Percentiles rank a stretch among this genome's conserved stretches.
Conservation (phyloP, 2,888 invertebrate species). For the Malthinus flaveolus region DNA sequence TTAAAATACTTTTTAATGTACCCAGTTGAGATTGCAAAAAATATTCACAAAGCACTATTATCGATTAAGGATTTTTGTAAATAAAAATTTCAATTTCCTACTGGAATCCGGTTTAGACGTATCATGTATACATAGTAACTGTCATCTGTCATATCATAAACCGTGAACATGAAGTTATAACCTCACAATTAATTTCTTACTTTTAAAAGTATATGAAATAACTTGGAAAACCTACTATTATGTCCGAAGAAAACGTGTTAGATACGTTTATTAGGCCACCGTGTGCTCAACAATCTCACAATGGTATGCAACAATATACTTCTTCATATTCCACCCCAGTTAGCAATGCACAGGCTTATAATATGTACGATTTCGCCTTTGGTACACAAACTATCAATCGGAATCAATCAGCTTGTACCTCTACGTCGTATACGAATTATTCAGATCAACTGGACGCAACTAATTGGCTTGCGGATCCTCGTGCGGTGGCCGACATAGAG, state of each 20-base stretch:
- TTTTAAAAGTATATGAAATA: too few relatives aligned
- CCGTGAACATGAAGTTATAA: too few relatives aligned
- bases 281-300: slow-evolving; percentile 34
- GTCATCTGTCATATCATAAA: too few relatives aligned
- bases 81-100: too few relatives aligned
- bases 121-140: too few relatives aligned
- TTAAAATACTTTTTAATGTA: not conserved
- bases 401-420: slow-evolving; percentile 29
- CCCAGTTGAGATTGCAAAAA: too few relatives aligned
- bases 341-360: slow-evolving; percentile 22
- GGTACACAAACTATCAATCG: slow-evolving; percentile 29
- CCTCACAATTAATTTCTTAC: too few relatives aligned
- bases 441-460: slow-evolving; percentile 20
- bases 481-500: slow-evolving; percentile 34
- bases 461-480: slow-evolving; percentile 36
- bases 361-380: slow-evolving; percentile 32
- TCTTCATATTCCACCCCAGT: slow-evolving; percentile 23
- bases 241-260: slow-evolving; percentile 17
- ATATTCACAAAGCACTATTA: too few relatives aligned
- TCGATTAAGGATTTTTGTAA: too few relatives aligned
- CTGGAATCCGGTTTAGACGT: too few relatives aligned
- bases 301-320: slow-evolving; percentile 22
- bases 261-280: slow-evolving; percentile 24
- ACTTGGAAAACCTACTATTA: not conserved
- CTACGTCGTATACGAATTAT: slow-evolving; percentile 17